Conservation (phyloP, 2,888 invertebrate genomes). For the Melinopterus prodromus region DNA sequence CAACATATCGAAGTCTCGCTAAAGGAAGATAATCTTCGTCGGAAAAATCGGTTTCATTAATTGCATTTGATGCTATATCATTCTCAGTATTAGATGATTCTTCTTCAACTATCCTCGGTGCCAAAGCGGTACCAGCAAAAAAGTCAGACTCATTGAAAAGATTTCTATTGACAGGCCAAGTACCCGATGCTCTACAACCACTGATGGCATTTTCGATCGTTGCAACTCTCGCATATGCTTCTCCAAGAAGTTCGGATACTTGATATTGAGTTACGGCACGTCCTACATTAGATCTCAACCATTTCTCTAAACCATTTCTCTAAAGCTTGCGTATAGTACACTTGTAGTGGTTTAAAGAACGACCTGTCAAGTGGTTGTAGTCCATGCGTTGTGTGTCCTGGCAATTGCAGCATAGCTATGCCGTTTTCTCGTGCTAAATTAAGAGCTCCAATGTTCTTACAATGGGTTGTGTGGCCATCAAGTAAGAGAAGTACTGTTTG, state of each 20-base stretch:
- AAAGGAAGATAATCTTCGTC: too few relatives aligned
- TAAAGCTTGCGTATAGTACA: conserved; percentile 8
- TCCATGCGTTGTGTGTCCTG: conserved; percentile 20
- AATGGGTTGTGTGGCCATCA: conserved; percentile 17
- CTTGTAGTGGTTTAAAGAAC: conserved; percentile 7
- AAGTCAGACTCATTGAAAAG: too few relatives aligned
- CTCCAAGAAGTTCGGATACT: conserved; percentile 38
- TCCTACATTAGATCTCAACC: conserved; percentile 9
- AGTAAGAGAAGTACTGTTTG: neutral
- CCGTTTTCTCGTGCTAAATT: conserved; percentile 14
- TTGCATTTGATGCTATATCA: too few relatives aligned
- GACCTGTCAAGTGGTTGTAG: conserved; percentile 20
- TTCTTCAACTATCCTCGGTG: too few relatives aligned
- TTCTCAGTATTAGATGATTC: too few relatives aligned
- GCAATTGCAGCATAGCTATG: conserved; percentile 21
- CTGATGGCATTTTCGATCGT: conserved; percentile 31
- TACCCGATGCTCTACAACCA: too few relatives aligned
- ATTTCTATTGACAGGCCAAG: conserved; percentile 41
- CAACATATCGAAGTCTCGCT: too few relatives aligned
- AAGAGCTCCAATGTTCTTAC: conserved; percentile 15
- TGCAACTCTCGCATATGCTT: conserved; percentile 42
- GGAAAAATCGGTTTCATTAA: too few relatives aligned
- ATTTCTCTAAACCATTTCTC: too few relatives aligned
- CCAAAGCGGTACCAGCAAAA: too few relatives aligned
- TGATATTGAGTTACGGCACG: conserved; percentile 33